These are phyloP conservation scores for Penelope pileata DNA, from an alignment of 2,113 vertebrate genomes.

Conservation along the genomic window DNA sequence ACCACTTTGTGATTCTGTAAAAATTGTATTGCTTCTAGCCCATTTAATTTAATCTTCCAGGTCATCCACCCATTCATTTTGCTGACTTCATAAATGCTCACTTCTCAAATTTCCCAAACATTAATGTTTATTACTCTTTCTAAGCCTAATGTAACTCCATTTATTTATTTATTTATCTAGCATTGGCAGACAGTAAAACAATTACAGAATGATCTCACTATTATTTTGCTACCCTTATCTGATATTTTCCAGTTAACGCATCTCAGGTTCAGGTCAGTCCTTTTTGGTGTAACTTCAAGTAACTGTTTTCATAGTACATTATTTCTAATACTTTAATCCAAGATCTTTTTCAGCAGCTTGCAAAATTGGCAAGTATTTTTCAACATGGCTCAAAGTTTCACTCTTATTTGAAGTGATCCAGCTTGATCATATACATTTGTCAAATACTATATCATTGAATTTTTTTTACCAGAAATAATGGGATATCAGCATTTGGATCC, in stretches of 20 bases:
- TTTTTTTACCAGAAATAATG: background rate
- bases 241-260: conserved; percentile 25
- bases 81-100: background rate
- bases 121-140: background rate
- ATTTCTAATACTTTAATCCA: background rate
- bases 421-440: background rate
- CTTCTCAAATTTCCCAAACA: background rate
- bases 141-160: background rate
- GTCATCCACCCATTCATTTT: background rate
- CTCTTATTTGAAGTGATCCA: background rate
- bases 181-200: background rate
- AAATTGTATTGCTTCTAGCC: background rate
- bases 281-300: background rate
- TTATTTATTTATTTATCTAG: background rate
- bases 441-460: background rate
- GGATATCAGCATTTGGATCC: background rate
- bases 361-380: background rate
- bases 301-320: background rate
- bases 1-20: background rate
- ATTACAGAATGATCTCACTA: background rate
- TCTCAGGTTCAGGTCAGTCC: background rate
- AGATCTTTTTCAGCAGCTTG: background rate
- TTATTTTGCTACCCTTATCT: background rate
- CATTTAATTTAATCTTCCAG: background rate
- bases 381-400: background rate